Evolutionary conservation across 2,113 vertebrate species (phyloP), one percentile per base, ranked within the genome.

Genomic region (Phocoena phocoena): DNA sequence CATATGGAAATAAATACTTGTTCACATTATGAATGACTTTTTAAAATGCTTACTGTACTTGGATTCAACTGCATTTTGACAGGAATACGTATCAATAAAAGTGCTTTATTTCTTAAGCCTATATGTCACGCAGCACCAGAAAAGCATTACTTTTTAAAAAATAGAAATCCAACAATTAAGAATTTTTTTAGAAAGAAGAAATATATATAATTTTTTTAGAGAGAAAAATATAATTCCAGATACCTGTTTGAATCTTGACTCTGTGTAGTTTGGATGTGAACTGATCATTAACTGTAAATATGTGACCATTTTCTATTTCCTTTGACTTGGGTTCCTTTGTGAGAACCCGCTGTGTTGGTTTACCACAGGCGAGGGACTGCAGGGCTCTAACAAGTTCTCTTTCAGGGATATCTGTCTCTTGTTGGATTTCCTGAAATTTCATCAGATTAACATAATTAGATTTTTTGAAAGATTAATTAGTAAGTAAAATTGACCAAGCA

Each of bases 171-270:
- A 90, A 89, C 6, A 79, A 20, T 65, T 80, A 6, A 81, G 20
- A 85, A 71, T 28, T 58, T 90, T 53, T 9, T 26, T 86, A 33
- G 5, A 89, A 60, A 67, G 62, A 44, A 93, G 60, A 68, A 8
- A 44, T 55, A 58, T 26, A 58, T 60, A 21, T 12, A 73, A 53
- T 60, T 84, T 79, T 65, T 87, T 95, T 87, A 33, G 33, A 53
- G 44, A 82, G 55, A 93, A 90, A 88, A 94, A 88, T 6, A 41
- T 31, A 96, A 93, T 55, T 94, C 8, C 80, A 96, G 96, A 96
- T 98, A 99, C 99, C 99, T 96, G 99, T 99, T 98, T 99, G 99
- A 98, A 99, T 99, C 99, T 99, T 99, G 98, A 99, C 99, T 99
- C 99, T 99, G 99, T 99, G 99, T 98, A 99, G 99, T 98, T 99